These are phyloP conservation scores for Bombus sylvicola DNA, from an alignment of 1,140 invertebrate genomes.

Conservation along the genomic window DNA sequence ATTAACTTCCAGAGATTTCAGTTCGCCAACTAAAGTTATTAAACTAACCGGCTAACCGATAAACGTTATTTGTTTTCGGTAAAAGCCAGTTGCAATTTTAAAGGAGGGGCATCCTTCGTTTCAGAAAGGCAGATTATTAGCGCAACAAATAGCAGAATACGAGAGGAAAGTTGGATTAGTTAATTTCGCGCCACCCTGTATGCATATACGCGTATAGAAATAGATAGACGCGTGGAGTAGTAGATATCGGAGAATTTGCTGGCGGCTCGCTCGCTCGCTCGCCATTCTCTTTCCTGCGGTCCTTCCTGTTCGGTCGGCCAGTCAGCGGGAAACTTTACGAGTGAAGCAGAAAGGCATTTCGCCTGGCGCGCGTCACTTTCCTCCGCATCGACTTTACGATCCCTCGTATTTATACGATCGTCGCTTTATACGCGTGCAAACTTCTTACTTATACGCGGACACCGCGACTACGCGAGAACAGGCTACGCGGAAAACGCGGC, in stretches of 20 bases:
- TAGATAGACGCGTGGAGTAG: not conserved
- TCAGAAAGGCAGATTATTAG: too few relatives aligned
- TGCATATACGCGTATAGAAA: not conserved
- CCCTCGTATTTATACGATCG: constrained; percentile 64
- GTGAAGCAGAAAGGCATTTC: constrained; percentile 26
- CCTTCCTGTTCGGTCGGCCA: too few relatives aligned
- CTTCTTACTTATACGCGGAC: constrained; percentile 51
- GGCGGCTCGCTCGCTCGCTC: not conserved
- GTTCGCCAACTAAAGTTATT: too few relatives aligned
- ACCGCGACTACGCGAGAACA: constrained; percentile 23
- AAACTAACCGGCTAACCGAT: too few relatives aligned
- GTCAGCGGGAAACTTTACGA: constrained; percentile 54
- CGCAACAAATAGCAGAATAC: too few relatives aligned
- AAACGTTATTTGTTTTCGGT: too few relatives aligned
- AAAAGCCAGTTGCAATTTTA: too few relatives aligned
- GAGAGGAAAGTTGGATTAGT: not conserved
- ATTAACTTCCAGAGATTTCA: too few relatives aligned
- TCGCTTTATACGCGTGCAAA: constrained; percentile 59
- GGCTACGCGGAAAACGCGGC: constrained; percentile 12
- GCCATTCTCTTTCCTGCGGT: not conserved
- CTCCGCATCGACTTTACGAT: constrained; percentile 62
- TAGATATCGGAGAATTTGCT: constrained; percentile 18
- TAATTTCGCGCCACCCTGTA: not conserved
- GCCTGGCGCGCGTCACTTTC: constrained; percentile 56
- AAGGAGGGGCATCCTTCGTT: too few relatives aligned